A percentile compares a stretch with the other conserved stretches of the same genome.
These are phyloP conservation scores for Anastrepha obliqua DNA, from an alignment of 1,140 invertebrate genomes.

Conservation along the genomic window DNA sequence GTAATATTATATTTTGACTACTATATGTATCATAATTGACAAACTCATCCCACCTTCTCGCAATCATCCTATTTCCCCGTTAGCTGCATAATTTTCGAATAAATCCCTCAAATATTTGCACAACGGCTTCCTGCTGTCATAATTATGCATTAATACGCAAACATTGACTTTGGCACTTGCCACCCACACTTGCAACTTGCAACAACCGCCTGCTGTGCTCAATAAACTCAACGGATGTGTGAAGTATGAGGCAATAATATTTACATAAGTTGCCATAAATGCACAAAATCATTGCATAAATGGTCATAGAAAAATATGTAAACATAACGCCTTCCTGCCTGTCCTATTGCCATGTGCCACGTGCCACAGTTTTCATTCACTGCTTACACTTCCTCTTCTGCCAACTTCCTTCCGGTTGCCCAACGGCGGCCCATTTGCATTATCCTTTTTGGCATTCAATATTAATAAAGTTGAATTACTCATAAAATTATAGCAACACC, in stretches of 20 bases:
- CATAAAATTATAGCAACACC: constrained; percentile 56
- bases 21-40: background rate
- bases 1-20: no score
- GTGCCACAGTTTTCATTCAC: constrained; percentile 48
- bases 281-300: constrained; percentile 56
- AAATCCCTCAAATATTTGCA: constrained; percentile 50
- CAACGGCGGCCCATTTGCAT: constrained; percentile 27
- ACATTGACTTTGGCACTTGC: constrained; percentile 53
- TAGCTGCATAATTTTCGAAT: constrained; percentile 37
- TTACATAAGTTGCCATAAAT: constrained; percentile 55
- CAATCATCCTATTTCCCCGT: no score
- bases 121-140: constrained; percentile 51
- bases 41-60: background rate
- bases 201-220: background rate
- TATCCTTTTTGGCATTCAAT: constrained; percentile 43
- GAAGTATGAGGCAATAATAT: constrained; percentile 37
- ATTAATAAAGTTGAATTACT: constrained; percentile 53
- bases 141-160: constrained; percentile 55
- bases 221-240: constrained; percentile 14
- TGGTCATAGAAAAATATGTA: constrained; percentile 38
- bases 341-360: background rate
- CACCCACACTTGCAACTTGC: background rate
- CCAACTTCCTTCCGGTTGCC: constrained; percentile 12
- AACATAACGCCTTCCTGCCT: constrained; percentile 55
- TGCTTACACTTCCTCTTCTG: constrained; percentile 30